Conservation (phyloP, 2,888 invertebrate genomes). For the Oscheius onirici region DNA sequence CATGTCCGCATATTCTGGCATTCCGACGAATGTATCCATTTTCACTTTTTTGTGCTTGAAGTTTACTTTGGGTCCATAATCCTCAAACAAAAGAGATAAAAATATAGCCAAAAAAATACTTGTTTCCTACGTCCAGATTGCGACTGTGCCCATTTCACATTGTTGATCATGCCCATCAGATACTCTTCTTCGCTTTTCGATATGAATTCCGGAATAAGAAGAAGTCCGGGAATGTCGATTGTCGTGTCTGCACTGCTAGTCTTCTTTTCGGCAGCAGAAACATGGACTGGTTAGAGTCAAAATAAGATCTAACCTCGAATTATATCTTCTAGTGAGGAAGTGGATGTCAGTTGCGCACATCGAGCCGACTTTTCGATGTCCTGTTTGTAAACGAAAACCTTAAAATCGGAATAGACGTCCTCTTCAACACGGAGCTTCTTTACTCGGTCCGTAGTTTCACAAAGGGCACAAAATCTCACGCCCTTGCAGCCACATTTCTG, state of each 20-base stretch:
- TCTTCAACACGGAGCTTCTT: constrained; percentile 50
- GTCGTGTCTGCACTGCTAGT: not conserved
- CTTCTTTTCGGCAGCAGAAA: not conserved
- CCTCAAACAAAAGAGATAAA: constrained; percentile 73
- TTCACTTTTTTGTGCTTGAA: constrained; percentile 86
- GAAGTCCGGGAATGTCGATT: constrained; percentile 69
- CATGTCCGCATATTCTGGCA: constrained; percentile 81
- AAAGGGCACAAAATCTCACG: constrained; percentile 86
- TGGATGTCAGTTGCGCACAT: constrained; percentile 36
- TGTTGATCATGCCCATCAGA: constrained; percentile 81
- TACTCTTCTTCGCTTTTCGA: constrained; percentile 79
- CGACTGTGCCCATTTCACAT: constrained; percentile 86
- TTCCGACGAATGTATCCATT: constrained; percentile 75
- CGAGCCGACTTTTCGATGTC: constrained; percentile 35
- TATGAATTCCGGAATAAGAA: constrained; percentile 79
- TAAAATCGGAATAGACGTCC: constrained; percentile 42
- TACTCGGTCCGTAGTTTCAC: constrained; percentile 80
- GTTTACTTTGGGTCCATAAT: constrained; percentile 97
- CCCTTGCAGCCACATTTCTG: constrained; percentile 88
- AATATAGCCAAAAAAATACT: constrained; percentile 36
- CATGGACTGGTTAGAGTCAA: not conserved
- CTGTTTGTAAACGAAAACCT: constrained; percentile 48
- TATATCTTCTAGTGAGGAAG: constrained; percentile 48
- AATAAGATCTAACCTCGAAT: constrained; percentile 33
- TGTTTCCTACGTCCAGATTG: constrained; percentile 94